Evolutionary conservation across 2,888 invertebrate species (phyloP).

Genomic region (Euplagia quadripunctaria): DNA sequence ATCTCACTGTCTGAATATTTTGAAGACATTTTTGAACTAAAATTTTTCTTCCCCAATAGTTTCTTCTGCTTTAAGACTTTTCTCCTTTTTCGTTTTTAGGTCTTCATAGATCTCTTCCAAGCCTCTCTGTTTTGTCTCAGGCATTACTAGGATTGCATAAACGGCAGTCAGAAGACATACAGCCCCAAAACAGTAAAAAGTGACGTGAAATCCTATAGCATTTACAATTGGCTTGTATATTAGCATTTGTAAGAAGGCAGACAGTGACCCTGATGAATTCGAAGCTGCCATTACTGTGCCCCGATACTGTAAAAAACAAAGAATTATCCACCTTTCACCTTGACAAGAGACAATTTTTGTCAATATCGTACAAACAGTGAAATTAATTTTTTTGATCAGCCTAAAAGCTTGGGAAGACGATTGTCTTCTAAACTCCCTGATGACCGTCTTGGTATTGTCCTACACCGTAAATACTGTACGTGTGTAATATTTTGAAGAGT

Average conservation of each 20-base stretch:
- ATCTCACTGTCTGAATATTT: not conserved
- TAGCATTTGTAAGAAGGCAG: slow-evolving; percentile 67
- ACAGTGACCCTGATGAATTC: slow-evolving; percentile 63
- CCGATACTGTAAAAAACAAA: slow-evolving; percentile 68
- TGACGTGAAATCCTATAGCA: slow-evolving; percentile 62
- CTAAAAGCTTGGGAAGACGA: too few species aligned
- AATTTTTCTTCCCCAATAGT: not conserved
- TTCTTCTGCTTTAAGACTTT: slow-evolving; percentile 23
- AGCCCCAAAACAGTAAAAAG: slow-evolving; percentile 69
- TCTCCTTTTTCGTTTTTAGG: slow-evolving; percentile 67
- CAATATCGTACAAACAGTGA: too few species aligned
- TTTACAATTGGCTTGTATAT: slow-evolving; percentile 71
- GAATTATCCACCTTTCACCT: too few species aligned
- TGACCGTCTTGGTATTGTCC: too few species aligned
- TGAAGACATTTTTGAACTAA: not conserved
- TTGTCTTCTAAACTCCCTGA: too few species aligned
- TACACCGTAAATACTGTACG: too few species aligned
- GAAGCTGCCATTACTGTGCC: slow-evolving; percentile 69
- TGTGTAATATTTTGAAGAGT: too few species aligned
- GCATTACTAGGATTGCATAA: slow-evolving; percentile 65
- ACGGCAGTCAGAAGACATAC: slow-evolving; percentile 65
- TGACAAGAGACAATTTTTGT: too few species aligned
- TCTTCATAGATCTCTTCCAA: slow-evolving; percentile 67
- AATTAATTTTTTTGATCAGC: too few species aligned
- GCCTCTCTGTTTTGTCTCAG: slow-evolving; percentile 67